A percentile compares a stretch with the other conserved stretches of the same genome.
Conservation (phyloP, 37 sponge, comb jelly and placozoan species). For the Diacarnus erythraeanus region DNA sequence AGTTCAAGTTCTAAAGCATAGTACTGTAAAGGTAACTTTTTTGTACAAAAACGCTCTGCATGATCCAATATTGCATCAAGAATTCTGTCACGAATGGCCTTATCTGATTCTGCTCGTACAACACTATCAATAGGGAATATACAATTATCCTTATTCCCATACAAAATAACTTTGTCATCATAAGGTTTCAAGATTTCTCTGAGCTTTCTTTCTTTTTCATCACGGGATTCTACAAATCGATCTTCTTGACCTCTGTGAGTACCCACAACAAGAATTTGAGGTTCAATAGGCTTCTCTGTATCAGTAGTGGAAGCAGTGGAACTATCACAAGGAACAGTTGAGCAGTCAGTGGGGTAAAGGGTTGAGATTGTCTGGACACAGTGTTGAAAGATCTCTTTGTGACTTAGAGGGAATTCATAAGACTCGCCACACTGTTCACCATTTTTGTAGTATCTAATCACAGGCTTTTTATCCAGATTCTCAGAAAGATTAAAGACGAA, state of each 20-base stretch:
- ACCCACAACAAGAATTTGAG: background rate
- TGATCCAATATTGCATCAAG: background rate
- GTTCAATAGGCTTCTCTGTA: background rate
- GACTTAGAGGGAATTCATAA: background rate
- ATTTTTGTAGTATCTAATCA: background rate
- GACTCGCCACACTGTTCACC: background rate
- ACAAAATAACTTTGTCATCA: background rate
- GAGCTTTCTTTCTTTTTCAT: background rate
- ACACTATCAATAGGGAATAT: background rate
- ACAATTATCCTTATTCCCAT: background rate
- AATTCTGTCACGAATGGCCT: background rate
- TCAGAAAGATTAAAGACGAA: slow-evolving; percentile 14
- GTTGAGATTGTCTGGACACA: background rate
- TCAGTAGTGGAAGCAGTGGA: background rate
- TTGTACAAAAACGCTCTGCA: background rate
- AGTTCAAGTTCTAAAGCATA: background rate
- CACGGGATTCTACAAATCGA: background rate
- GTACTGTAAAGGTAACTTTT: background rate
- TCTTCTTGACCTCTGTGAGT: background rate
- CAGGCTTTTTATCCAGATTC: background rate
- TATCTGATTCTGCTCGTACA: background rate
- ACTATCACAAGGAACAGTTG: too few species aligned
- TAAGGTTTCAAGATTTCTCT: background rate
- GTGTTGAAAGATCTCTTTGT: background rate
- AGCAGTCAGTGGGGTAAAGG: background rate